Evolutionary conservation across 2,888 invertebrate species (phyloP).

Genomic region (Amphipoea lucens): DNA sequence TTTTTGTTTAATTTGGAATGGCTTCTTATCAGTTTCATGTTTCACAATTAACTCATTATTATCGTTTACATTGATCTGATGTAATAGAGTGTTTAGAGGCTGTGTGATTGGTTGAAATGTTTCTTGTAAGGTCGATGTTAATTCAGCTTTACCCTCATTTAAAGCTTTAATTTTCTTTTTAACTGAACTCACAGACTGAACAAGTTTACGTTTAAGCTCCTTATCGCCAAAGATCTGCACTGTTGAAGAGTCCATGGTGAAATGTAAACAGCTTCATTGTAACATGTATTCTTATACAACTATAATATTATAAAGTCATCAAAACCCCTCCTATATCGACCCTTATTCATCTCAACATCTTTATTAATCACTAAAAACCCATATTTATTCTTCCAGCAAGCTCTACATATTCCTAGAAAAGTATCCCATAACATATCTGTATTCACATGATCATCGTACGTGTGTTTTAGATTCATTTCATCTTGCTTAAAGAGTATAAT

Average conservation of each 20-base stretch:
- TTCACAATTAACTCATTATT: not conserved
- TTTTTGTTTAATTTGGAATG: constrained; percentile 2
- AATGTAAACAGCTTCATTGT: not conserved
- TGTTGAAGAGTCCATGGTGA: not conserved
- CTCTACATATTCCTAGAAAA: not conserved
- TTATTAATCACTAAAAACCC: constrained; percentile 2
- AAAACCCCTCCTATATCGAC: no score
- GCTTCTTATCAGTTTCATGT: not conserved
- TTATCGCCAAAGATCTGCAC: not conserved
- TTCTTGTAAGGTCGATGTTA: constrained; percentile 10
- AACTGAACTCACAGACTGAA: constrained; percentile 7
- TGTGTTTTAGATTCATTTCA: not conserved
- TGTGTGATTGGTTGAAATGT: constrained; percentile 17
- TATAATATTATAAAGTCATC: not conserved
- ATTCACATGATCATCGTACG: constrained; percentile 8
- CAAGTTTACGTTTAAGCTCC: not conserved
- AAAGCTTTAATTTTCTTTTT: constrained; percentile 17
- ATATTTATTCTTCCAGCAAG: constrained; percentile 1
- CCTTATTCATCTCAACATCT: not conserved
- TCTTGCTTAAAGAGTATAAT: not conserved
- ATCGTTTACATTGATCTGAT: not conserved
- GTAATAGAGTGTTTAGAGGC: constrained; percentile 6
- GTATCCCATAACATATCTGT: not conserved
- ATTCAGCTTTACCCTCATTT: constrained; percentile 12
- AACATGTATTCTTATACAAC: not conserved